These are phyloP conservation scores for Sebastes itinus DNA, from an alignment of 2,797 vertebrate species.

Conservation along the genomic window DNA sequence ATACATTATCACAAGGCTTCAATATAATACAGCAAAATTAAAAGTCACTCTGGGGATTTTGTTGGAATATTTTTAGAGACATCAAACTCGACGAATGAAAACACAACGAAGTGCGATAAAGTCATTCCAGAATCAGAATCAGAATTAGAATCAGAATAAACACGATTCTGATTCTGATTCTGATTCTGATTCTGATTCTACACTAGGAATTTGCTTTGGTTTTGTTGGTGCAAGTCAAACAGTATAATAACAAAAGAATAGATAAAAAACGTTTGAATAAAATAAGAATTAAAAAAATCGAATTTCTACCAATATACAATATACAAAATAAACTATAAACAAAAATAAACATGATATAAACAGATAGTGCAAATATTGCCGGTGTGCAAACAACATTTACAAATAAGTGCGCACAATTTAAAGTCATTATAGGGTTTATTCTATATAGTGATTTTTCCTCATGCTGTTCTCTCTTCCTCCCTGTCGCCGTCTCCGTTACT, in stretches of 20 bases:
- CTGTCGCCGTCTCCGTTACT: constrained; percentile 18
- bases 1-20: not conserved
- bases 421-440: constrained; percentile 2
- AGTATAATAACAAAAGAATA: no score
- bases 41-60: not conserved
- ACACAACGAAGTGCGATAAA: not conserved
- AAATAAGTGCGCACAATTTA: constrained; percentile 1
- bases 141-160: no score
- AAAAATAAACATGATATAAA: no score
- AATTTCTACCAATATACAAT: no score
- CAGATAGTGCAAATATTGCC: no score
- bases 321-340: no score
- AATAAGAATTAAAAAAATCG: no score
- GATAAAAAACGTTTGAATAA: no score
- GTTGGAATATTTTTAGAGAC: not conserved
- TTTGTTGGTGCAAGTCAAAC: no score
- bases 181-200: no score
- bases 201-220: no score
- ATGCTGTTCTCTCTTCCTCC: not conserved
- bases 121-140: not conserved
- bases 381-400: not conserved
- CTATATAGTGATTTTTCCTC: not conserved
- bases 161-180: no score
- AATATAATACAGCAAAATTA: not conserved
- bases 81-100: not conserved